Evolutionary conservation across 2,797 vertebrate species (phyloP).

Genomic region (Eurystomus glaucurus): DNA sequence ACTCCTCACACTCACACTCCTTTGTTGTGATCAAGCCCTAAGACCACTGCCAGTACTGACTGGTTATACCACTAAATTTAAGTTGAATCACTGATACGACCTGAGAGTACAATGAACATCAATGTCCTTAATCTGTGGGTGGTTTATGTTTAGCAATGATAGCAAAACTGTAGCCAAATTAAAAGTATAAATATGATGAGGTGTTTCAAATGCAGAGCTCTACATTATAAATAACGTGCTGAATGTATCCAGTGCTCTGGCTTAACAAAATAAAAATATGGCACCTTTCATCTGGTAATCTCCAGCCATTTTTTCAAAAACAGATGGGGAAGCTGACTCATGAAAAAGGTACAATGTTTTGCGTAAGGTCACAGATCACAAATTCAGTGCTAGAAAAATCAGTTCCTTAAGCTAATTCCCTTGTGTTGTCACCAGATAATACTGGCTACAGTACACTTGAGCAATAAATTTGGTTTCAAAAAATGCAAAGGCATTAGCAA

Average conservation of each 20-base stretch:
- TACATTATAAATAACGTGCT: background rate
- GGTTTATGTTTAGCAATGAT: background rate
- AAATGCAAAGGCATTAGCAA: constrained; percentile 53
- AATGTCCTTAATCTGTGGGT: background rate
- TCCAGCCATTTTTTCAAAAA: background rate
- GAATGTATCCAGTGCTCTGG: background rate
- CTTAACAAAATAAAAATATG: constrained; percentile 25
- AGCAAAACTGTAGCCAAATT: constrained; percentile 26
- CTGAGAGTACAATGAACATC: background rate
- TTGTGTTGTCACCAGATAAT: constrained; percentile 43
- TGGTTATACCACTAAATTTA: background rate
- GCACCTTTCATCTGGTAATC: constrained; percentile 4
- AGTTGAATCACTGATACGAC: background rate
- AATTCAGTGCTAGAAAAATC: constrained; percentile 24
- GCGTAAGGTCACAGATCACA: constrained; percentile 20
- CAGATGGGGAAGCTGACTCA: constrained; percentile 49
- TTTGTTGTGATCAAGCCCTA: background rate
- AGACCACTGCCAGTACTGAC: background rate
- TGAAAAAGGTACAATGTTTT: constrained; percentile 27
- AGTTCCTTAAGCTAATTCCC: constrained; percentile 44
- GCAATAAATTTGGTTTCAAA: constrained; percentile 58
- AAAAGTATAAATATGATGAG: constrained; percentile 12
- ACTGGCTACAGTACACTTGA: background rate
- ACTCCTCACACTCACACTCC: background rate
- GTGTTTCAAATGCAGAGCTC: background rate